Evolutionary conservation across 2,888 invertebrate species (phyloP).

Genomic region (Cataglyphis cursor): DNA sequence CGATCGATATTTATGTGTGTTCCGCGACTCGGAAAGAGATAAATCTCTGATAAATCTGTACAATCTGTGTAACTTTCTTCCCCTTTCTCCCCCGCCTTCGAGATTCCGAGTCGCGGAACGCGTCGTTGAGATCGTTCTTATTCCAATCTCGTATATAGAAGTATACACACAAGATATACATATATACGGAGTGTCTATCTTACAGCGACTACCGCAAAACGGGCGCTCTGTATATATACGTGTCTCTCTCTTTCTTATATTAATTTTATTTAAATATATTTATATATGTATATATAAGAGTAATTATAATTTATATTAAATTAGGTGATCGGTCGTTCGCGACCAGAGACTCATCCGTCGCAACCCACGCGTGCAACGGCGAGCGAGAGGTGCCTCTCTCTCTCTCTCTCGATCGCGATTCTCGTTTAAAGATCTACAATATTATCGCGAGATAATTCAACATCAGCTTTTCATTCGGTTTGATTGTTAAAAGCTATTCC

Average conservation of each 20-base stretch:
- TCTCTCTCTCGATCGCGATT: background rate
- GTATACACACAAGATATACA: conserved; percentile 45
- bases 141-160: conserved; percentile 51
- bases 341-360: conserved; percentile 62
- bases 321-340: conserved; percentile 71
- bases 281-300: conserved; percentile 72
- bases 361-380: conserved; percentile 56
- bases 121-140: conserved; percentile 39
- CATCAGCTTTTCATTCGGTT: background rate
- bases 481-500: background rate
- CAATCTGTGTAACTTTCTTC: background rate
- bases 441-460: background rate
- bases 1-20: conserved; percentile 12
- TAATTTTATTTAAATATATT: conserved; percentile 53
- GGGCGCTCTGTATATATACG: conserved; percentile 58
- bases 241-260: conserved; percentile 45
- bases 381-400: conserved; percentile 19
- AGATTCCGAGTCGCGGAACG: conserved; percentile 29
- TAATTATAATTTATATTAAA: conserved; percentile 63
- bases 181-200: conserved; percentile 41
- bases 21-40: conserved; percentile 35
- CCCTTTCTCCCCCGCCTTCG: background rate
- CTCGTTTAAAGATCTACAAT: background rate
- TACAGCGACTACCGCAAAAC: conserved; percentile 47
- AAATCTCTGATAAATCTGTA: conserved; percentile 47